Conservation (phyloP, 2,113 vertebrate species). For the Seriola dumerili region DNA sequence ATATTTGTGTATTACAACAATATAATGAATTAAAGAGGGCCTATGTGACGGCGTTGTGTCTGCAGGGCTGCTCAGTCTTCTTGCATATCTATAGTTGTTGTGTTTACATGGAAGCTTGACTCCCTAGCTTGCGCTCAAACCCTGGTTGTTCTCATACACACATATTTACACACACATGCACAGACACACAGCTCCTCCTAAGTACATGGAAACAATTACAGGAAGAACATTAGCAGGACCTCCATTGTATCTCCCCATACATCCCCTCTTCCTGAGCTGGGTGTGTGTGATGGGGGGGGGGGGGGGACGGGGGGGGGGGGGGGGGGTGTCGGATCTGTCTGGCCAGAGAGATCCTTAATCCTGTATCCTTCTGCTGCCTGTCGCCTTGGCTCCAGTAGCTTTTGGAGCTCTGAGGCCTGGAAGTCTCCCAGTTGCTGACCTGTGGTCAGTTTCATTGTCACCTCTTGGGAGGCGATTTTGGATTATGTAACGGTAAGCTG, state of each 20-base stretch:
- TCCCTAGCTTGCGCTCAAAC: neutral
- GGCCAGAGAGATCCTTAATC: slow-evolving; percentile 73
- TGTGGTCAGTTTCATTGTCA: slow-evolving; percentile 38
- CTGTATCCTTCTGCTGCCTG: slow-evolving; percentile 74
- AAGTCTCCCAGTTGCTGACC: slow-evolving; percentile 36
- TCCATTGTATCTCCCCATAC: slow-evolving; percentile 76
- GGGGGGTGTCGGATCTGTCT: slow-evolving; percentile 51
- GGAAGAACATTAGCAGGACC: slow-evolving; percentile 77
- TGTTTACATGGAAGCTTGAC: slow-evolving; percentile 47
- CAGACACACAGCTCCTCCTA: slow-evolving; percentile 46
- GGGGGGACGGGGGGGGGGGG: slow-evolving; percentile 8
- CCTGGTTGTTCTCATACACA: slow-evolving; percentile 5
- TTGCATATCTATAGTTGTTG: slow-evolving; percentile 19
- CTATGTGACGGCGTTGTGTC: neutral
- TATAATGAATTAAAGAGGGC: neutral
- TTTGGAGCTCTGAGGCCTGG: slow-evolving; percentile 1
- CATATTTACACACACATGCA: slow-evolving; percentile 11
- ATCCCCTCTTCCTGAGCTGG: slow-evolving; percentile 67
- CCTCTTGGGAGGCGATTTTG: neutral
- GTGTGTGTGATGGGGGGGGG: slow-evolving; percentile 20
- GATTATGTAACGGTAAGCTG: slow-evolving; percentile 49
- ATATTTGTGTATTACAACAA: neutral
- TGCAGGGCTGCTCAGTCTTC: neutral
- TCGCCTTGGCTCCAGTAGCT: slow-evolving; percentile 22
- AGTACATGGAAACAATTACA: slow-evolving; percentile 72